A percentile compares a stretch with the other conserved stretches of the same genome.
phyloP scores from a whole-genome alignment of 1,140 invertebrate genomes.

The Drosophila bifasciata region DNA sequence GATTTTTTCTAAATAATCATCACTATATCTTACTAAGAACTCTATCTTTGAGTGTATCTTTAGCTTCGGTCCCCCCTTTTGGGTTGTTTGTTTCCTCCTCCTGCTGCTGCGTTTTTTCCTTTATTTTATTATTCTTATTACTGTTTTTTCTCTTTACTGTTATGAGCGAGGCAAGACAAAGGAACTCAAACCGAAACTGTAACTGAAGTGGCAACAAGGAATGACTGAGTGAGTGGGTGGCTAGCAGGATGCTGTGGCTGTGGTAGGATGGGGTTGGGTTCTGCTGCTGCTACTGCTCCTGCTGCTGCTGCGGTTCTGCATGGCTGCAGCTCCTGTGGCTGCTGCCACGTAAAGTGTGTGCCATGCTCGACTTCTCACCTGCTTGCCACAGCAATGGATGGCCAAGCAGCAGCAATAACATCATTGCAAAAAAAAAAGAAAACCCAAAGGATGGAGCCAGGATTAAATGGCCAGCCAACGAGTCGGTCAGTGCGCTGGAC shows the following conservation, averaged over 20 bases:
- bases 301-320: constrained; percentile 27
- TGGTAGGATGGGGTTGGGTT: constrained; percentile 1
- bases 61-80: too few relatives aligned
- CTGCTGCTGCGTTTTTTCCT: constrained; percentile 15
- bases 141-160: constrained; percentile 40
- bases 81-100: background rate
- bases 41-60: too few relatives aligned
- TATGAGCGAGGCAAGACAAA: constrained; percentile 52
- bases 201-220: constrained; percentile 24
- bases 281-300: constrained; percentile 10
- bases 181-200: constrained; percentile 27
- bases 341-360: constrained; percentile 40
- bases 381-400: constrained; percentile 35
- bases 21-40: too few relatives aligned
- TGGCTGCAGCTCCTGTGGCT: constrained; percentile 40
- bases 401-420: constrained; percentile 17
- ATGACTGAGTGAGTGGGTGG: constrained; percentile 9
- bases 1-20: too few relatives aligned
- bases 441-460: background rate
- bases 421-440: constrained; percentile 25
- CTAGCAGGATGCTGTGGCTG: background rate
- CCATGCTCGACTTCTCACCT: constrained; percentile 42
- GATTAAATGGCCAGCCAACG: background rate
- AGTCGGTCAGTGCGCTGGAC: constrained; percentile 22
- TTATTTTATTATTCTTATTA: constrained; percentile 52